A percentile compares a stretch with the other conserved stretches of the same genome.
Conservation (phyloP, 2,888 invertebrate species). For the Xylota segnis region DNA sequence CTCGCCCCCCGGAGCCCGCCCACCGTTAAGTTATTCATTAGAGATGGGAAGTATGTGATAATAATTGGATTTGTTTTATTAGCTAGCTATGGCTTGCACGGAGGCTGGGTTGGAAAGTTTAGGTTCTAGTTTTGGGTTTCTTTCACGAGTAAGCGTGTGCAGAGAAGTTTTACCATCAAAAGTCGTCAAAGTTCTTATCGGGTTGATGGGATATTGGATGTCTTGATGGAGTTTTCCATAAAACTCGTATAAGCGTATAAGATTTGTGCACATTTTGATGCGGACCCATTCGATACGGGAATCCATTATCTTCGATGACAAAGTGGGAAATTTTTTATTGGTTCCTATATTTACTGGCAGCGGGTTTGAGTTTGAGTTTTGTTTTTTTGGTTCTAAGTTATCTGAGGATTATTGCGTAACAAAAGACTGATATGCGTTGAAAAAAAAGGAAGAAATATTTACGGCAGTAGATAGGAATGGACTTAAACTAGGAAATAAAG, state of each 20-base stretch:
- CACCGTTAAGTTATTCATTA: slow-evolving; percentile 68
- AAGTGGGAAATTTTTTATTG: slow-evolving; percentile 52
- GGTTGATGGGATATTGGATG: slow-evolving; percentile 65
- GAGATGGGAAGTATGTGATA: slow-evolving; percentile 72
- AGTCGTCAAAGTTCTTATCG: slow-evolving; percentile 71
- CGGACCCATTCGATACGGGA: slow-evolving; percentile 9
- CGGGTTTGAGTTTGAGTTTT: slow-evolving; percentile 22
- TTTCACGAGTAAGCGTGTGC: slow-evolving; percentile 8
- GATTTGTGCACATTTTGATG: slow-evolving; percentile 56
- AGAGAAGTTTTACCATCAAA: slow-evolving; percentile 66
- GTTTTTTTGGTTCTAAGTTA: background rate
- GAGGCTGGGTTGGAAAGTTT: slow-evolving; percentile 11
- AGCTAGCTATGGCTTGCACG: slow-evolving; percentile 11
- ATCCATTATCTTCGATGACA: slow-evolving; percentile 54
- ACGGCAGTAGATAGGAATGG: background rate
- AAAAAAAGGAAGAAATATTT: background rate
- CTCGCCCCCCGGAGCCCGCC: too few species aligned
- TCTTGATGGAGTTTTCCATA: slow-evolving; percentile 67
- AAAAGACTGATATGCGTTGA: background rate
- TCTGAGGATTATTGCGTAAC: slow-evolving; percentile 16
- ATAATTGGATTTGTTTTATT: slow-evolving; percentile 73
- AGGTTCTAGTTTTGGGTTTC: slow-evolving; percentile 20
- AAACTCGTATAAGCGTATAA: slow-evolving; percentile 47
- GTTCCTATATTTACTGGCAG: slow-evolving; percentile 36
- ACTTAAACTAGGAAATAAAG: slow-evolving; percentile 13